phyloP scores from a whole-genome alignment of 92 coral and sea anemone species.

The Metridium senile region DNA sequence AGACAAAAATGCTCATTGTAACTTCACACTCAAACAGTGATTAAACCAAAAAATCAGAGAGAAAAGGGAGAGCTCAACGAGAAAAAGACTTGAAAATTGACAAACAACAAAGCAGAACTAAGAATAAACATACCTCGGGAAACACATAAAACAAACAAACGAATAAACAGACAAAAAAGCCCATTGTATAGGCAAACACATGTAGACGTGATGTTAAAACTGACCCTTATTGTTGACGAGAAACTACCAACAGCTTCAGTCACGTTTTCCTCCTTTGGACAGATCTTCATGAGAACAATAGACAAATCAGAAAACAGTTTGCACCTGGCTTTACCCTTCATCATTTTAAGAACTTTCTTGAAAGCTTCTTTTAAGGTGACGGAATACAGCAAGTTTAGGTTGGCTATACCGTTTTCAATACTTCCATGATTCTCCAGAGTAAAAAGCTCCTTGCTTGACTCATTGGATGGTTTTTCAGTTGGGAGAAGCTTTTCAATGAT shows the following conservation, averaged over 20 bases:
- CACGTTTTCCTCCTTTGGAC: background rate
- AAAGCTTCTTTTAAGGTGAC: background rate
- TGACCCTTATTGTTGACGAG: background rate
- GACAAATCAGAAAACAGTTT: background rate
- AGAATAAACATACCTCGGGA: background rate
- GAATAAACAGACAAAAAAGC: background rate
- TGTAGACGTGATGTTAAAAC: background rate
- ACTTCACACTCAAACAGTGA: too few species aligned
- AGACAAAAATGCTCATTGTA: background rate
- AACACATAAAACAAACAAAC: background rate
- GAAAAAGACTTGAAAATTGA: background rate
- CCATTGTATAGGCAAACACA: background rate
- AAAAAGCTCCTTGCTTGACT: background rate
- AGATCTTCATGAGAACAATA: background rate
- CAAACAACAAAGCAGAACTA: background rate
- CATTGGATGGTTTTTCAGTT: background rate
- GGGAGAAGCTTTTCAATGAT: background rate
- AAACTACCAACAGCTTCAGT: background rate
- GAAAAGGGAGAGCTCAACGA: too few species aligned
- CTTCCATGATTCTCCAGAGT: background rate
- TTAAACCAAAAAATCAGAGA: too few species aligned
- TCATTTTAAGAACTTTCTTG: background rate
- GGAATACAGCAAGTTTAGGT: background rate
- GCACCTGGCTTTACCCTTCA: background rate
- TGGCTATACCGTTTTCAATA: background rate